Evolutionary conservation across 2,888 invertebrate genomes (phyloP), one percentile per base, ranked within the genome.

Genomic region (Lutraria lutraria): DNA sequence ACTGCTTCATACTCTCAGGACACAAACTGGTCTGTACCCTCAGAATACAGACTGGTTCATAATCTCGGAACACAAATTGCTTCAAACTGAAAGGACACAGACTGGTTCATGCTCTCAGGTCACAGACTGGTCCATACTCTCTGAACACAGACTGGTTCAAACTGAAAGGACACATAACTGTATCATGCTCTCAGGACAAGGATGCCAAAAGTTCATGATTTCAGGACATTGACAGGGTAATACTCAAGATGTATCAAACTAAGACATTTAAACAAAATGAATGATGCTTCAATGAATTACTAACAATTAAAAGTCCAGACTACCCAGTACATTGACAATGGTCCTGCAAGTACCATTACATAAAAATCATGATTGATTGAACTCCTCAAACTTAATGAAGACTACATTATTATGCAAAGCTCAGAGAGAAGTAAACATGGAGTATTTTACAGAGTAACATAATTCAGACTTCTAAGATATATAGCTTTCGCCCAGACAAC

Each of bases 201-300:
- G 43, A 43, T 8, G 43, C 2, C 43, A 43, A 43, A 43, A 43
- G 43, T 43, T 43, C 43, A 43, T 43, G 8, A 2, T 43, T 43
- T 43, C 43, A 43, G 43, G 43, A 43, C 43, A 43, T 43, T 43
- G 43, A 43, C 43, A 4, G 43, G 43, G 2, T 43, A 43, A 43
- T 43, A 8, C 43, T 43, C 8, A 43, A 25, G 25, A 68, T 68
- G 25, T n/a, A 68, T 68, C 25, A 25, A 25, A 68, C 25, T 6
- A n/a, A 68, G 25, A 25, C 63, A 68, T n/a, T 68, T 76, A n/a
- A 31, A 76, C 76, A 34, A 76, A 76, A 76, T 76, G 76, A 34
- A 76, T 76, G 10, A 31, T 31, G 76, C 16, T 31, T 34, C 6
- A 15, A 3, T 34, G 3, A 76, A 76, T 76, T 76, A 34, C 34